Evolutionary conservation across 2,888 invertebrate species (phyloP).

Genomic region (Arrhopalites spinosus): DNA sequence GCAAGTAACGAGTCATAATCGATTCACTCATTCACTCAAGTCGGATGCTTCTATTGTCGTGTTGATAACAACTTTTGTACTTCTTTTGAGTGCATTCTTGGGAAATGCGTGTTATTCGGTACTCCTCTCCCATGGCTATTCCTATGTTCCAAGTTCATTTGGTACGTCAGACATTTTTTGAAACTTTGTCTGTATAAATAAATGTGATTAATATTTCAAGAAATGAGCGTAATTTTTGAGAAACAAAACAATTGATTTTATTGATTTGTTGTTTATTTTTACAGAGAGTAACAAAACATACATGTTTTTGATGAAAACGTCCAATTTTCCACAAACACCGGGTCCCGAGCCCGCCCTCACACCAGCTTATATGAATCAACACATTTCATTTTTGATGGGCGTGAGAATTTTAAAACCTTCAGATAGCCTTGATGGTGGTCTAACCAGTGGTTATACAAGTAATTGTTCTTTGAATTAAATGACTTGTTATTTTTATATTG

Average conservation of each 20-base stretch:
- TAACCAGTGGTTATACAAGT: background rate
- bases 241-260: too few relatives aligned
- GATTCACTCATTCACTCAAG: constrained; percentile 63
- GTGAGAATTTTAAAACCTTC: constrained; percentile 67
- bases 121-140: constrained; percentile 70
- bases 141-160: constrained; percentile 81
- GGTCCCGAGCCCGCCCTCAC: constrained; percentile 67
- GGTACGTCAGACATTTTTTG: constrained; percentile 70
- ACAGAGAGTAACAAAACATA: constrained; percentile 74
- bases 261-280: constrained; percentile 55
- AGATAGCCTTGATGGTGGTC: constrained; percentile 55
- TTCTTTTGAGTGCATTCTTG: constrained; percentile 76
- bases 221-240: too few relatives aligned
- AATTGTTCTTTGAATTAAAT: background rate
- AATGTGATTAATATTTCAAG: too few relatives aligned
- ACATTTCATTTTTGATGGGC: constrained; percentile 74
- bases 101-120: constrained; percentile 73
- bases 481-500: background rate
- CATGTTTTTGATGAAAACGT: constrained; percentile 68
- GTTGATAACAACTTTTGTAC: constrained; percentile 73
- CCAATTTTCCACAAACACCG: constrained; percentile 63
- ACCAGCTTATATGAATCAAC: constrained; percentile 70
- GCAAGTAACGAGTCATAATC: constrained; percentile 70
- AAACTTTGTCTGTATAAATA: too few relatives aligned
- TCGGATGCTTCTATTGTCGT: constrained; percentile 71